Evolutionary conservation across 2,888 invertebrate genomes (phyloP), one percentile per base, ranked within the genome.

Genomic region (Spodoptera picta): DNA sequence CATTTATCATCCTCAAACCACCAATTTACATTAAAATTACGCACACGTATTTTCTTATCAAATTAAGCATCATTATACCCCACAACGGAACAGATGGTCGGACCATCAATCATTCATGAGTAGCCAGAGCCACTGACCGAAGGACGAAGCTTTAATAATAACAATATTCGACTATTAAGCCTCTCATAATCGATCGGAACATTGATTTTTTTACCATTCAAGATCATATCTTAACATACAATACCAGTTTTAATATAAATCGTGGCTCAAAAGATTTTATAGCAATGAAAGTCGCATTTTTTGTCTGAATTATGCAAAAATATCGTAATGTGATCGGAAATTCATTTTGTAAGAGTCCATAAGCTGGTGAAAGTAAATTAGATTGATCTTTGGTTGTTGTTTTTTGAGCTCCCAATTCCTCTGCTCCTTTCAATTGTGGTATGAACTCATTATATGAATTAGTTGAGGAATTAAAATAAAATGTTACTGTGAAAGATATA

Each of bases 51-150:
- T 64, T 62, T 73, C 59, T 71, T 60, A 59, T 74, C 55, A 46
- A 71, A 74, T 74, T 81, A 72, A 66, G 51, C 27, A 70, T 81
- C 67, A 75, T 81, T 77, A 80, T 66, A 60, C 56, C 51, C 60
- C 54, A 54, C 69, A 67, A 69, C 69, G 55, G 57, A 79, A 73
- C 82, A 81, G 77, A 79, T 84, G 81, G 84, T 75, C 73, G 64
- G 27, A 60, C 65, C 74, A 84, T 85, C 73, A 82, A 84, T 84
- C 85, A 80, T 69, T 54, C 41, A 46, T 69, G 80, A 82, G 77
- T 77, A 81, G 77, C 66, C 52, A 24, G 49, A 81, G 77, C 66
- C 52, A 24, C 51, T 56, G 67, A 75, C 71, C 80, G 80, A 77
- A 69, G 47, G 54, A 65, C 75, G 78, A 79, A 79, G 78, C 79